phyloP scores from a whole-genome alignment of 2,113 vertebrate genomes.

The Cephalopterus ornatus region DNA sequence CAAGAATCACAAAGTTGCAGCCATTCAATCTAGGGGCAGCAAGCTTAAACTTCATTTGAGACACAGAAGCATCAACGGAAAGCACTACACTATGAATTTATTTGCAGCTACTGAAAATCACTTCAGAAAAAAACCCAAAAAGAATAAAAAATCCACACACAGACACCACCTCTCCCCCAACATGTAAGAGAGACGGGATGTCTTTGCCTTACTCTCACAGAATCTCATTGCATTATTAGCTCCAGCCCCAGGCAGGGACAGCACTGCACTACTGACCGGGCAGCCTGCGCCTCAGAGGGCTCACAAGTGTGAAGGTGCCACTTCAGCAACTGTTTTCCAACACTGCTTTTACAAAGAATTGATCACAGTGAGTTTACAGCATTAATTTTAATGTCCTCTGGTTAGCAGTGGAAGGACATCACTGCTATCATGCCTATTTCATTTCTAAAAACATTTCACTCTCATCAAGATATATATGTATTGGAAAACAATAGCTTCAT shows the following conservation, averaged over 20 bases:
- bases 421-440: not conserved
- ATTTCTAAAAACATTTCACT: not conserved
- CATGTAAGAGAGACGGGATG: not conserved
- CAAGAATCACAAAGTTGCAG: not conserved
- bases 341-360: not conserved
- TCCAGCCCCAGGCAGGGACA: accelerated
- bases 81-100: not conserved
- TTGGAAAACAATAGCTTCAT: conserved; percentile 16
- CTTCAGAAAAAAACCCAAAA: not conserved
- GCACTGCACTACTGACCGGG: no score
- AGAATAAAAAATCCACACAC: accelerated
- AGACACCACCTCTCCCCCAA: not conserved
- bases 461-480: not conserved
- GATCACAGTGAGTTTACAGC: not conserved
- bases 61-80: not conserved
- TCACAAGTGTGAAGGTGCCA: not conserved
- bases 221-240: not conserved
- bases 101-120: not conserved
- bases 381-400: not conserved
- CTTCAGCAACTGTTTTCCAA: not conserved
- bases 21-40: not conserved
- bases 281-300: not conserved
- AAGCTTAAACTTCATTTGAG: not conserved
- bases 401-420: not conserved
- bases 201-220: not conserved